These are phyloP conservation scores for Siniperca undulata DNA, from an alignment of 2,797 vertebrate genomes.

Conservation along the genomic window DNA sequence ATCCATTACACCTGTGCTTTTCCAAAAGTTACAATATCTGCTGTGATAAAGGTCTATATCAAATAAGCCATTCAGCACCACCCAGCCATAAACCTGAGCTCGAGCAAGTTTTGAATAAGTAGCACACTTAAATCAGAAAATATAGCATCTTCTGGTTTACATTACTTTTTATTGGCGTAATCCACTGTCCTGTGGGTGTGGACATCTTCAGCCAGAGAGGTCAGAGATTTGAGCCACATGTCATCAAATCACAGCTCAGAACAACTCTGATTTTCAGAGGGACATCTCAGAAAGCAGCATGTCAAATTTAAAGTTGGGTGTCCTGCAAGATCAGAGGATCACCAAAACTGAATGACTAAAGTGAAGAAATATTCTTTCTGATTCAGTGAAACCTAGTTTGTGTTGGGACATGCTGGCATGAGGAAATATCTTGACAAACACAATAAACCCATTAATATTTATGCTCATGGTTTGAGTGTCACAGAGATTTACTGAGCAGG, in stretches of 20 bases:
- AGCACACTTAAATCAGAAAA: neutral
- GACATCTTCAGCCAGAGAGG: neutral
- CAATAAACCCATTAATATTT: slow-evolving; percentile 1
- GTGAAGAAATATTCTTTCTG: neutral
- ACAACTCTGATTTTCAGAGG: neutral
- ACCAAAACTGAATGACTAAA: neutral
- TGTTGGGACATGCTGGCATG: neutral
- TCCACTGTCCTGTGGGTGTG: neutral
- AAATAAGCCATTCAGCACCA: neutral
- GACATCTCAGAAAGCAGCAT: neutral
- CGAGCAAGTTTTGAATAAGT: neutral
- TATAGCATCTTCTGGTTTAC: neutral
- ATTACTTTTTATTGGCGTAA: neutral
- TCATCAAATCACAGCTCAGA: slow-evolving; percentile 6
- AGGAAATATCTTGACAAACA: neutral
- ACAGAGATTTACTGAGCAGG: neutral
- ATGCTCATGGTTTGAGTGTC: neutral
- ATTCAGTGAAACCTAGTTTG: neutral
- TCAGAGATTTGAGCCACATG: neutral
- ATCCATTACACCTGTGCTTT: neutral
- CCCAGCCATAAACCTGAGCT: neutral
- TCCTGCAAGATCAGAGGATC: neutral
- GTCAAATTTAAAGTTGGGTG: too few relatives aligned
- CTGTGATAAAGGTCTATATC: neutral
- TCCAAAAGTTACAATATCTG: neutral